Conservation (phyloP, 2,113 vertebrate species). For the Osmerus eperlanus region DNA sequence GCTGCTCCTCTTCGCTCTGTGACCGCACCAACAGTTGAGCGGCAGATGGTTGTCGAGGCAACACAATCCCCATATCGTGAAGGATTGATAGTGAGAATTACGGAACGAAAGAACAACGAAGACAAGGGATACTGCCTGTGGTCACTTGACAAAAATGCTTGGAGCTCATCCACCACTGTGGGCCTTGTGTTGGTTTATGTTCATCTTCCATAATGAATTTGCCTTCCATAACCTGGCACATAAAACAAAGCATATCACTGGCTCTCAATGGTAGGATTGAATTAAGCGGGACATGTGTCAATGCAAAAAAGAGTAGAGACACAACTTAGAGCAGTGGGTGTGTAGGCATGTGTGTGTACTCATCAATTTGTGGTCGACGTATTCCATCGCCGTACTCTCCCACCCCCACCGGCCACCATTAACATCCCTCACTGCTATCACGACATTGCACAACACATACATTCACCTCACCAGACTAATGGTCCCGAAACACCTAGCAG, state of each 20-base stretch:
- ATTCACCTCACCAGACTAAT: not conserved
- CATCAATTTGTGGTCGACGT: slow-evolving; percentile 9
- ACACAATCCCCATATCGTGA: slow-evolving; percentile 51
- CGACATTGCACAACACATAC: not conserved
- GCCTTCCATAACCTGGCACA: too few species aligned
- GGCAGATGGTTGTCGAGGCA: slow-evolving; percentile 61
- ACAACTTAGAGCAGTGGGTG: not conserved
- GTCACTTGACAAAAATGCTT: too few species aligned
- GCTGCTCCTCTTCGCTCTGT: slow-evolving; percentile 17
- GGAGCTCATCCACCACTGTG: too few species aligned
- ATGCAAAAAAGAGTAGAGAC: not conserved
- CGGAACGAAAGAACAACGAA: too few species aligned
- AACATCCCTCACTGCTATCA: slow-evolving; percentile 9
- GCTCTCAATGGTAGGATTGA: not conserved
- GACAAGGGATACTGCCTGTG: too few species aligned
- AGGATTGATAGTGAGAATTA: slow-evolving; percentile 50
- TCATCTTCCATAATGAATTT: too few species aligned
- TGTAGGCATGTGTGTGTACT: not conserved
- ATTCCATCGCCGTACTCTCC: slow-evolving; percentile 21
- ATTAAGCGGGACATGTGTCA: not conserved
- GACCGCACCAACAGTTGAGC: slow-evolving; percentile 66
- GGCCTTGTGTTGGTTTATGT: too few species aligned
- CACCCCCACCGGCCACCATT: slow-evolving; percentile 29
- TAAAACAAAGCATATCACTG: too few species aligned
- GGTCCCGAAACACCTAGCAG: not conserved